Base-by-base conservation (phyloP, 2,797 vertebrate species). In the Acrossocheilus wenchowensis region DNA sequence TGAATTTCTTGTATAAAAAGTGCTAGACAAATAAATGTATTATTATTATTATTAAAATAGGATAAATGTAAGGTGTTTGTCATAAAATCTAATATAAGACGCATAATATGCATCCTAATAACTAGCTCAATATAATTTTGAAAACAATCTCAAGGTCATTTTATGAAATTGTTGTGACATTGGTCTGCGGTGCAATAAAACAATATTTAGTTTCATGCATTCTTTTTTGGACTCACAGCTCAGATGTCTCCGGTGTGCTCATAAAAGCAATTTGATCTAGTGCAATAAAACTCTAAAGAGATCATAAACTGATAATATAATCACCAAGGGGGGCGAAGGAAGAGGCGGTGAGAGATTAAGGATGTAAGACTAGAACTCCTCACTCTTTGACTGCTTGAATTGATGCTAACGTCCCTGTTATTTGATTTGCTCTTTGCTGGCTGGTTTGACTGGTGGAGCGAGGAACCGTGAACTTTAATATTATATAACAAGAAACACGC, bases 291-390 rank as follows among this genome's bases (percentile, higher is more conserved):
- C 14, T n/a, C 8, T 34, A 30, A 21, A 85, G 45, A 81, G 54
- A 85, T 14, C 21, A 82, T 2, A 60, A 77, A 73, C 69, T 64
- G 34, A 68, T 68, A 73, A 78, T 75, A 52, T 26, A 77, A 84
- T 84, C 82, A 87, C 77, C 26, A 60, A 57, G 19, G 30, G 48
- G 12, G 72, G 43, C 6, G 36, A 64, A 43, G 23, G 57, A 69
- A 48, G 66, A 68, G 26, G 52, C 30, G 12, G 62, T 1, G 9
- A 79, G 71, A 30, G 43, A 52, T 34, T 66, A 68, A 14, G 19
- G 0, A 83, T 26, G 83, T 30, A 66, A 85, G 69, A 87, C 75
- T 71, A 81, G 75, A 81, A 84, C 77, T 78, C 83, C 43, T 78
- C 82, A 52, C 36, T 86, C 77, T 78, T 39, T 84, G 41, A 84